These are phyloP conservation scores for Oophaga pumilio DNA, from an alignment of 2,113 vertebrate species.

Conservation along the genomic window DNA sequence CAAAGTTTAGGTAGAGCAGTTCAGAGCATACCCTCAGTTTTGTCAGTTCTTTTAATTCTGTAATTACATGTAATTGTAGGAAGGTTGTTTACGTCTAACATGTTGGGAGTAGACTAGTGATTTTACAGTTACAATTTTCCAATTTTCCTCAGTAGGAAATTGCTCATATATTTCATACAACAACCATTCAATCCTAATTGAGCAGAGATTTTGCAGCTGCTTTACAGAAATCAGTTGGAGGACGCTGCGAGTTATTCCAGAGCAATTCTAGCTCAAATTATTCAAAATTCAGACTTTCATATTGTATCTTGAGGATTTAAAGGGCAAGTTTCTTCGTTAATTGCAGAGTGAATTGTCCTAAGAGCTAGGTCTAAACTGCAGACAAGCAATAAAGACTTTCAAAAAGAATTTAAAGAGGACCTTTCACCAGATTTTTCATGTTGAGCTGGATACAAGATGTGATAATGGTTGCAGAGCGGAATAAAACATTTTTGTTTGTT, in stretches of 20 bases:
- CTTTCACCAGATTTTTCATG: too few species aligned
- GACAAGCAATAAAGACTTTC: too few species aligned
- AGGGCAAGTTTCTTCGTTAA: not conserved
- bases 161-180: constrained; percentile 17
- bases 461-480: too few species aligned
- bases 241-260: not conserved
- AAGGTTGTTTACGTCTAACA: not conserved
- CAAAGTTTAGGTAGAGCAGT: not conserved
- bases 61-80: not conserved
- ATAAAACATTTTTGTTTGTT: too few species aligned
- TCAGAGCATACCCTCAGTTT: not conserved
- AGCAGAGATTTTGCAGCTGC: constrained; percentile 19
- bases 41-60: not conserved
- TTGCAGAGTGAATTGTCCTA: not conserved
- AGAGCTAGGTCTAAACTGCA: not conserved
- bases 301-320: not conserved
- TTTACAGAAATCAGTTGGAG: not conserved
- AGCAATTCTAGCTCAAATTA: not conserved
- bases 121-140: constrained; percentile 14
- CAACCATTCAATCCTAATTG: not conserved
- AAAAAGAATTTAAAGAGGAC: too few species aligned
- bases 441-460: too few species aligned
- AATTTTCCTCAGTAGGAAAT: constrained; percentile 16
- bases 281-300: not conserved
- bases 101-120: constrained; percentile 6